A percentile compares a stretch with the other conserved stretches of the same genome.
phyloP scores from a whole-genome alignment of 2,888 invertebrate species.

The Amphipyra berbera region DNA sequence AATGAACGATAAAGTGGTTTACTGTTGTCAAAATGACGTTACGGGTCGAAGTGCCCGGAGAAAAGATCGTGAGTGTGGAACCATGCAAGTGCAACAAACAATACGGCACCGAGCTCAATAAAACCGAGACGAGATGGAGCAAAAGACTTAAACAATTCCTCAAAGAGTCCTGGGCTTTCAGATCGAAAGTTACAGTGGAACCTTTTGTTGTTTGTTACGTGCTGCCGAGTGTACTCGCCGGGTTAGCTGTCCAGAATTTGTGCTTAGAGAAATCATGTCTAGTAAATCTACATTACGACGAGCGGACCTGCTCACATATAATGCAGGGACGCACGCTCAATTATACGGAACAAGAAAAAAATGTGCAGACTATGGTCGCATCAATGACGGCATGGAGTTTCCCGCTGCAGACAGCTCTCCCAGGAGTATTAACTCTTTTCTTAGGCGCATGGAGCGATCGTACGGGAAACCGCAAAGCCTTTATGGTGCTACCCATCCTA shows the following conservation, averaged over 20 bases:
- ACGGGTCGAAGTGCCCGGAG: slow-evolving; percentile 86
- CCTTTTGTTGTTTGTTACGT: slow-evolving; percentile 92
- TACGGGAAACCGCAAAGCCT: slow-evolving; percentile 90
- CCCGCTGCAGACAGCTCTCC: slow-evolving; percentile 89
- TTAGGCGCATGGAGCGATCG: slow-evolving; percentile 91
- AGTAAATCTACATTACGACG: slow-evolving; percentile 88
- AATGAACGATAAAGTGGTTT: slow-evolving; percentile 77
- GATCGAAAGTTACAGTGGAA: slow-evolving; percentile 91
- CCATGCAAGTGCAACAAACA: slow-evolving; percentile 80
- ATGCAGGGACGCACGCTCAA: slow-evolving; percentile 83
- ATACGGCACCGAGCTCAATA: slow-evolving; percentile 73
- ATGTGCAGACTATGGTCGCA: slow-evolving; percentile 88
- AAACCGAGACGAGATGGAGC: slow-evolving; percentile 77
- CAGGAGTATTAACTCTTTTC: slow-evolving; percentile 89
- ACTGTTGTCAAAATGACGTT: slow-evolving; percentile 83
- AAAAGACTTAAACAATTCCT: slow-evolving; percentile 79
- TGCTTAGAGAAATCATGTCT: slow-evolving; percentile 90
- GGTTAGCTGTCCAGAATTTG: slow-evolving; percentile 89
- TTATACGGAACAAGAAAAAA: slow-evolving; percentile 80
- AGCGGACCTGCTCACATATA: slow-evolving; percentile 87
- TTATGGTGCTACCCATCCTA: slow-evolving; percentile 90
- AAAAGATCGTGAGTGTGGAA: slow-evolving; percentile 81
- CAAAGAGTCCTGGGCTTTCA: slow-evolving; percentile 81
- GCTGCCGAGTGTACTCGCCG: slow-evolving; percentile 92
- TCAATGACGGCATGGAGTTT: slow-evolving; percentile 90